A percentile compares a stretch with the other conserved stretches of the same genome.
Conservation (phyloP, 2,797 vertebrate species). For the Tenualosa ilisha region DNA sequence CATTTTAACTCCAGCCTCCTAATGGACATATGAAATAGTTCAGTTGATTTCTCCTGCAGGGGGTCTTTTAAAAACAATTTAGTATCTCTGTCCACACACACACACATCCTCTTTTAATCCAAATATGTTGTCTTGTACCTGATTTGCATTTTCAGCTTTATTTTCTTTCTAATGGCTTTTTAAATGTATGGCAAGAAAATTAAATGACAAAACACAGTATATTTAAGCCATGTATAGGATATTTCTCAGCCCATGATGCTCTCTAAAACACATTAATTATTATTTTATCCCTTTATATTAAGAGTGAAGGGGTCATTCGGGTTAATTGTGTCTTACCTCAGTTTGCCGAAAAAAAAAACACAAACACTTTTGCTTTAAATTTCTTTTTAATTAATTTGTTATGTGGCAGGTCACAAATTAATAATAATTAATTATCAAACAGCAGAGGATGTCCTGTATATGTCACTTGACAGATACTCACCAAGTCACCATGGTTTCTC, state of each 20-base stretch:
- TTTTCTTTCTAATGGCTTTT: not conserved
- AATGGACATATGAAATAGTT: no score
- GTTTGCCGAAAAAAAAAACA: slow-evolving; percentile 60
- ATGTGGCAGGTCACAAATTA: slow-evolving; percentile 51
- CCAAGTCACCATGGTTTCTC: slow-evolving; percentile 51
- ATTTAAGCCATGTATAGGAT: slow-evolving; percentile 57
- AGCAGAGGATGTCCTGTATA: slow-evolving; percentile 67
- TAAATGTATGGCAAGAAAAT: not conserved
- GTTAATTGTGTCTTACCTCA: slow-evolving; percentile 82
- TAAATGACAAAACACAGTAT: slow-evolving; percentile 60
- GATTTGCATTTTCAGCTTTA: not conserved
- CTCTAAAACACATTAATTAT: slow-evolving; percentile 66
- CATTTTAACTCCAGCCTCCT: no score
- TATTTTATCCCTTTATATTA: slow-evolving; percentile 70
- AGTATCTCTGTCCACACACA: not conserved
- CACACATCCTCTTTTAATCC: no score
- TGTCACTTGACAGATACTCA: slow-evolving; percentile 60
- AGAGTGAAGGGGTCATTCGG: slow-evolving; percentile 59
- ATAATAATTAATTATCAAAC: slow-evolving; percentile 67
- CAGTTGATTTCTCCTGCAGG: no score
- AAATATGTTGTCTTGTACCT: not conserved
- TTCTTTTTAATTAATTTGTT: slow-evolving; percentile 72
- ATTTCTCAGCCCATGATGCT: slow-evolving; percentile 58
- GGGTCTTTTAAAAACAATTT: no score
- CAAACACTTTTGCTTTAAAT: slow-evolving; percentile 66